A percentile compares a stretch with the other conserved stretches of the same genome.
These are phyloP conservation scores for Drosophila testacea DNA, from an alignment of 2,888 invertebrate species.

Conservation along the genomic window DNA sequence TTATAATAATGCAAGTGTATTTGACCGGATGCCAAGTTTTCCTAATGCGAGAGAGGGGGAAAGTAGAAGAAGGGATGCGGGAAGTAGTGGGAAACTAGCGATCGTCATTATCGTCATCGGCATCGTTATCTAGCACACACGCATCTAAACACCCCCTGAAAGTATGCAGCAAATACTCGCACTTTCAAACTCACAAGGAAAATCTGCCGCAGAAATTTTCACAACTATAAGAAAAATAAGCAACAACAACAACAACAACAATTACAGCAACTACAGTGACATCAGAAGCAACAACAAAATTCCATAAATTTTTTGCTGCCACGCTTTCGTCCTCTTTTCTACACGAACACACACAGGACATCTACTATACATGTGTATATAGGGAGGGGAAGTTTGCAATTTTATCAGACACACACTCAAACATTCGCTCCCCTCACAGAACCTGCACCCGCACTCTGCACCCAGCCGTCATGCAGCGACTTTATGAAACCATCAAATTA, in stretches of 20 bases:
- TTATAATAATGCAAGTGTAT: constrained; percentile 80
- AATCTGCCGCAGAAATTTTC: constrained; percentile 73
- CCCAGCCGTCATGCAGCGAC: constrained; percentile 65
- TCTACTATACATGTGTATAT: constrained; percentile 4
- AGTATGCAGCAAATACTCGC: constrained; percentile 64
- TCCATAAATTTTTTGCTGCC: constrained; percentile 73
- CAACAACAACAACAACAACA: constrained; percentile 40
- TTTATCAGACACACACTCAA: constrained; percentile 65
- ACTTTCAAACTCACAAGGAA: constrained; percentile 67
- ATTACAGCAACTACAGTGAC: constrained; percentile 22
- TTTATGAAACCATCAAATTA: constrained; percentile 85
- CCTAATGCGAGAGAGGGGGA: constrained; percentile 23
- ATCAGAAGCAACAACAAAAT: constrained; percentile 44
- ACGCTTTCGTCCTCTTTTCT: constrained; percentile 54
- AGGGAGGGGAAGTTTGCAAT: constrained; percentile 73
- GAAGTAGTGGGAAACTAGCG: constrained; percentile 24
- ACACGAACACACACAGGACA: constrained; percentile 31
- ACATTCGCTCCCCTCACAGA: constrained; percentile 5
- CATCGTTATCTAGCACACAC: constrained; percentile 56
- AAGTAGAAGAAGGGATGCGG: neutral
- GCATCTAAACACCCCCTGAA: constrained; percentile 46
- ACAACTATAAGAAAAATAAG: constrained; percentile 68
- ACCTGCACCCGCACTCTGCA: constrained; percentile 27
- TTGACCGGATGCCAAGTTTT: constrained; percentile 60
- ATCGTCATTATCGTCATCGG: constrained; percentile 62